A percentile compares a stretch with the other conserved stretches of the same genome.
phyloP scores from a whole-genome alignment of 2,797 vertebrate genomes.

The Alosa sapidissima region DNA sequence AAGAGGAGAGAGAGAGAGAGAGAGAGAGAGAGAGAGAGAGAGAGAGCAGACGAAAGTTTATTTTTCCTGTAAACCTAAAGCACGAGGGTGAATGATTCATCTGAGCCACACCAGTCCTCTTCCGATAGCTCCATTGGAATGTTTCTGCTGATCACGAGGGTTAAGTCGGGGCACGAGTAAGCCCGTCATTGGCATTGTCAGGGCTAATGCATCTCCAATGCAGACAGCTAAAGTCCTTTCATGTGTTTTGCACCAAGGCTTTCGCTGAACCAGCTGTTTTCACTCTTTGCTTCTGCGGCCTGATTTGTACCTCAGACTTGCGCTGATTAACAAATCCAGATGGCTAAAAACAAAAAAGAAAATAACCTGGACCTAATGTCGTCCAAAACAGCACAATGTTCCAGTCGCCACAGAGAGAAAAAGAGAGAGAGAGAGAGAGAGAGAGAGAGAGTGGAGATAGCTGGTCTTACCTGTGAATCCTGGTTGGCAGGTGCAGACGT shows the following conservation, averaged over 20 bases:
- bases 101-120: not conserved
- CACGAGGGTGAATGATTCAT: conserved; percentile 9
- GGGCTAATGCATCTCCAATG: not conserved
- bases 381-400: not conserved
- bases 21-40: not conserved
- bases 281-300: not conserved
- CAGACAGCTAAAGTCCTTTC: not conserved
- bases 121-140: not conserved
- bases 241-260: conserved; percentile 15
- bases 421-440: not conserved
- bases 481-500: conserved; percentile 86
- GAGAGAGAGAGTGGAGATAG: not conserved
- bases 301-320: not conserved
- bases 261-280: not conserved
- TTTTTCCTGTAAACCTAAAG: not conserved
- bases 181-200: not conserved
- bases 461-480: conserved; percentile 86
- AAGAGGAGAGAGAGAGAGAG: not conserved
- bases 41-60: not conserved
- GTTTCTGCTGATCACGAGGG: not conserved
- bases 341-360: not conserved
- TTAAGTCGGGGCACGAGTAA: not conserved
- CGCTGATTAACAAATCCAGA: conserved; percentile 8
- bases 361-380: not conserved
- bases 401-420: not conserved